Evolutionary conservation across 1,140 invertebrate species (phyloP), one percentile per base, ranked within the genome.

Genomic region (Proales similis): DNA sequence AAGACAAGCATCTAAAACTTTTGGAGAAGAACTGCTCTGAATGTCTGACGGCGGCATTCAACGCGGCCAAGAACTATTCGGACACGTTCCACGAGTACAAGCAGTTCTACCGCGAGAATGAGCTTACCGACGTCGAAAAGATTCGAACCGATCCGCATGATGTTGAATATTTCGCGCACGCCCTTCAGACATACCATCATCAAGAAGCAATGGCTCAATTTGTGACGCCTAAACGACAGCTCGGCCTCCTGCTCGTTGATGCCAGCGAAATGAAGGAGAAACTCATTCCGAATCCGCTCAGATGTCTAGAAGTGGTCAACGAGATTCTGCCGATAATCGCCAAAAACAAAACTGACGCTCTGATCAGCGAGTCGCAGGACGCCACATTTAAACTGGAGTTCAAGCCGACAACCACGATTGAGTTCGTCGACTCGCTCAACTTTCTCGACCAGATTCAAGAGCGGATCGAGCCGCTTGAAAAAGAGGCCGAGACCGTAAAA

Each of bases 221-320:
- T 11, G 82, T 88, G 19, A 75, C 81, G 11, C 77, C 81, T 39
- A 75, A 75, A 48, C 79, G 84, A 64, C 66, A 73, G 36, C 69
- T 82, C 48, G 87, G 87, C 1, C 71, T 89, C 24, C 71, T 88
- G 38, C 77, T 82, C 51, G 69, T 90, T 4, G 81, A 83, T 63
- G 77, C 85, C 14, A 70, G 73, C n/a, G 79, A 80, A 30, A 86
- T 89, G 68, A 86, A 86, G 72, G 79, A 80, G 19, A 73, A 80
- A 19, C 79, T 85, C 19, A 76, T 82, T 11, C 82, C 84, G 0
- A 83, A 83, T 39, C 84, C 86, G 2, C 72, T 78, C 4, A 33
- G 42, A 43, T 45, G 65, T 29, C 68, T 64, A 12, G 63, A 76
- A 72, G 67, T 68, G 11, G 70, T 77, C 6, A 72, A 77, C 64